These are phyloP conservation scores for Python bivittatus DNA, from an alignment of 2,113 vertebrate species.

Conservation along the genomic window DNA sequence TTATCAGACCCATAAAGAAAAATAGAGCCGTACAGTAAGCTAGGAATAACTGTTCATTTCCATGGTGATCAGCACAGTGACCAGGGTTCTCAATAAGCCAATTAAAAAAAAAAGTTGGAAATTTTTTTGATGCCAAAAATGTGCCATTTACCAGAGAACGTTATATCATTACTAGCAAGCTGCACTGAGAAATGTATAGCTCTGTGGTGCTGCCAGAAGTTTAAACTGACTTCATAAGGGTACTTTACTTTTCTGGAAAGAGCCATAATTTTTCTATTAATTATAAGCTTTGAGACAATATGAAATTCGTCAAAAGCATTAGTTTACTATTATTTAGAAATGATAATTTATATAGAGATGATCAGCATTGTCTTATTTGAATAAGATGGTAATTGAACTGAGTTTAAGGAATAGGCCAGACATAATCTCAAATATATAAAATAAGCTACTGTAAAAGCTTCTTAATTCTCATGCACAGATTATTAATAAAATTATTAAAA, in stretches of 20 bases:
- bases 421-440: not conserved
- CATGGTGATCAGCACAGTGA: constrained; percentile 64
- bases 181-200: constrained; percentile 55
- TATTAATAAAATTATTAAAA: constrained; percentile 14
- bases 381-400: not conserved
- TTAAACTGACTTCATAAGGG: constrained; percentile 53
- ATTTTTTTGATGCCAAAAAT: constrained; percentile 68
- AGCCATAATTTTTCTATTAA: constrained; percentile 27
- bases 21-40: constrained; percentile 47
- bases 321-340: constrained; percentile 46
- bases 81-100: constrained; percentile 63
- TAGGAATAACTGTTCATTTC: constrained; percentile 65
- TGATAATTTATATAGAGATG: constrained; percentile 18
- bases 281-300: constrained; percentile 41
- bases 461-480: not conserved
- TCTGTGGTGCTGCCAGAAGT: constrained; percentile 60
- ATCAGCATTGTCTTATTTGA: not conserved
- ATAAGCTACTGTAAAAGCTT: not conserved
- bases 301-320: constrained; percentile 48
- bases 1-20: constrained; percentile 54
- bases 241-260: constrained; percentile 50
- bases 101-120: constrained; percentile 70
- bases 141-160: constrained; percentile 69
- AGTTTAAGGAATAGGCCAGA: not conserved
- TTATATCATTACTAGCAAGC: constrained; percentile 58